Evolutionary conservation across 2,797 vertebrate genomes (phyloP), one percentile per base, ranked within the genome.

Genomic region (Buceros bicornis): DNA sequence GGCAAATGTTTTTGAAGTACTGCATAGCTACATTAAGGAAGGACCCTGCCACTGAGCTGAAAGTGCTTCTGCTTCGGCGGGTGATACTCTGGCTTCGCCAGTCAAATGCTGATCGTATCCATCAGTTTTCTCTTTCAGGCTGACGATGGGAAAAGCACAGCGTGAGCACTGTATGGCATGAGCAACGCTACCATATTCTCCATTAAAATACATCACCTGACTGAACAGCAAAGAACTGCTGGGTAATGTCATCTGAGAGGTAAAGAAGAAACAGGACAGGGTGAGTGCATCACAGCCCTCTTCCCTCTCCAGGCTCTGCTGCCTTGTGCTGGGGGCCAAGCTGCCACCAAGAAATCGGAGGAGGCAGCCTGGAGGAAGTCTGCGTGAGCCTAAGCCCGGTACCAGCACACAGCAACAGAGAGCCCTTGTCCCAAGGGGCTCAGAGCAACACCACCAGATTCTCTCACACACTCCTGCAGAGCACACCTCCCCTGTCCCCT

Each of bases 1-100:
- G 66, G 73, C 64, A 96, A 95, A 73, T 94, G 87, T 82, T 93
- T 90, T 82, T 85, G 13, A 91, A 92, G 74, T 82, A 67, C 51
- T 62, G 56, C 61, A 73, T 40, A 80, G 94, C 35, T 87, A 66
- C 42, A 87, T 85, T 79, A 94, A 78, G 81, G 89, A 90, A 93
- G 70, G 24, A 48, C 31, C 85, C 78, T 60, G 61, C 48, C 58
- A 50, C 69, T 26, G 31, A 90, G 31, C 51, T 54, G 45, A 20
- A 92, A 89, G 51, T 64, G 71, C 51, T 79, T 66, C 89, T 89
- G 61, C 51, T 62, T 66, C 57, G 67, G 29, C n/a, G 84, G 79
- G 45, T 56, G 65, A 56, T 31, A 57, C 58, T 74, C 60, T 17
- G 92, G 72, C 61, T 88, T 81, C 93, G 54, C 76, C 78, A 53